Evolutionary conservation across 2,113 vertebrate species (phyloP), one percentile per base, ranked within the genome.

Genomic region (Aegotheles bennettii): DNA sequence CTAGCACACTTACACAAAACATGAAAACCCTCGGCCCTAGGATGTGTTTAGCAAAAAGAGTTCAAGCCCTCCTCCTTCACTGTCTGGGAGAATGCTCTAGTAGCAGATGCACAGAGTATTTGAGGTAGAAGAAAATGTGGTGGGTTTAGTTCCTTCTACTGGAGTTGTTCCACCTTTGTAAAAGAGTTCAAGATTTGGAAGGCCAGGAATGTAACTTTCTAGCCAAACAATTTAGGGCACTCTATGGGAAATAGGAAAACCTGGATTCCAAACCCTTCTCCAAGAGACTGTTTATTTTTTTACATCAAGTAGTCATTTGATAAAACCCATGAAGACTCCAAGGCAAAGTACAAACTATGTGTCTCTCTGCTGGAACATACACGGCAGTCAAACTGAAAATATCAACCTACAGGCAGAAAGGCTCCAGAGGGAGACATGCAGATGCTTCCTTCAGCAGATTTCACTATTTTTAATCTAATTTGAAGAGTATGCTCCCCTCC

Each of bases 121-220:
- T n/a, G 24, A 20, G 21, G 21, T 15, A 48, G 84, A 89, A 82
- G 38, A 64, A 82, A 79, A 68, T n/a, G 24, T 35, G 25, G 26
- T 74, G 50, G 25, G 6, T 84, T 95, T 60, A 84, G 51, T 53
- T 64, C 93, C 79, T 91, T 94, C 87, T 79, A 16, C 43, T 87
- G 96, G 74, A 91, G 29, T 35, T 64, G 6, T 68, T 94, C 87
- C 78, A 91, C 65, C 81, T 94, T 90, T 26, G 0, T 63, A 89
- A 82, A 94, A 43, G 45, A 94, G 94, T 90, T 93, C 43, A 73
- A 26, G 65, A 90, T 91, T 83, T 85, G 51, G 74, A n/a, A 47
- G 57, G 40, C 57, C 82, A 87, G 75, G 61, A 94, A 85, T 79
- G 61, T 29, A 64, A 76, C 31, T 87, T 87, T 82, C 35, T 18